Percentiles rank a stretch among this genome's conserved stretches.
Evolutionary conservation across 2,797 vertebrate genomes (phyloP).

Genomic region (Ceyx erithaca): DNA sequence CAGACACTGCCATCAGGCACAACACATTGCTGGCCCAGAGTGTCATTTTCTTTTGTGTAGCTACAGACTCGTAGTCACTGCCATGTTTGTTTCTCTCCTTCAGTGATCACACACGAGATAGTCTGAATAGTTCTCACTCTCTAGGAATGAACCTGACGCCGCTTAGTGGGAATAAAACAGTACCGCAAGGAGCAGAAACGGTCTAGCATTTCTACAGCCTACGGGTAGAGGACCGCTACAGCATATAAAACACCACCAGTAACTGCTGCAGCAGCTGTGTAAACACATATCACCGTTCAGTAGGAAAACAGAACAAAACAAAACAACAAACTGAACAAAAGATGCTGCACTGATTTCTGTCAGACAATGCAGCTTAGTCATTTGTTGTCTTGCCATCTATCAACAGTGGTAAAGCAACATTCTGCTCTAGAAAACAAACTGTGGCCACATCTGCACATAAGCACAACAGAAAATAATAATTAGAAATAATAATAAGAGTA

Average conservation of each 20-base stretch:
- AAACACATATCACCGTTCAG: background rate
- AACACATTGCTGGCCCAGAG: fast-evolving
- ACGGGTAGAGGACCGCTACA: no score
- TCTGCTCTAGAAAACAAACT: background rate
- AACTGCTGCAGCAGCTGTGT: background rate
- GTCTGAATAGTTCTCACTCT: background rate
- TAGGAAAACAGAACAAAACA: background rate
- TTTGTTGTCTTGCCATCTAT: background rate
- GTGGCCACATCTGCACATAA: background rate
- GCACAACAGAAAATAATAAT: background rate
- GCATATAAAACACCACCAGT: fast-evolving
- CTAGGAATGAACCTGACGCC: constrained; percentile 43
- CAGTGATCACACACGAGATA: background rate
- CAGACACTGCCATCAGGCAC: background rate
- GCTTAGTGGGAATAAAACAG: constrained; percentile 43
- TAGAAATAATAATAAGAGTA: background rate
- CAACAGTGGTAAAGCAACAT: background rate
- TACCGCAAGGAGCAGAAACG: constrained; percentile 8
- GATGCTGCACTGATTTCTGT: background rate
- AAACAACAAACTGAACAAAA: background rate
- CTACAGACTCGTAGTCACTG: background rate
- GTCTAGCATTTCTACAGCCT: background rate
- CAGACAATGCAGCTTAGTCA: background rate
- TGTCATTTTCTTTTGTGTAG: fast-evolving
- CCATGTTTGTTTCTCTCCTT: background rate